A percentile compares a stretch with the other conserved stretches of the same genome.
Evolutionary conservation across 2,888 invertebrate genomes (phyloP).

Genomic region (Agrotis segetum): DNA sequence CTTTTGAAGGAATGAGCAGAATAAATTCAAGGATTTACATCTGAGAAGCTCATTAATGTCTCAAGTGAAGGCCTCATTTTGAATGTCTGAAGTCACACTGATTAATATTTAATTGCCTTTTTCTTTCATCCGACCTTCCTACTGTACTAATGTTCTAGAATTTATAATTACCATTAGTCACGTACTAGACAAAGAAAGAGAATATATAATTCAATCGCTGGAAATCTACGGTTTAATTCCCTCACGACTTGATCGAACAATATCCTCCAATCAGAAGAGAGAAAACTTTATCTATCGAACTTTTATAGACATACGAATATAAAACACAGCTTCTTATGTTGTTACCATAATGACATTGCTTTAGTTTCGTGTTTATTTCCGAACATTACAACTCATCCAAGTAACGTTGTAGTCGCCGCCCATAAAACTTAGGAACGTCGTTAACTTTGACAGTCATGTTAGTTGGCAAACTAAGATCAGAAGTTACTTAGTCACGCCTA

Average conservation of each 20-base stretch:
- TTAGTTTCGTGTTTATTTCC: slow-evolving; percentile 41
- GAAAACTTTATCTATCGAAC: slow-evolving; percentile 30
- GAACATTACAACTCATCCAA: slow-evolving; percentile 50
- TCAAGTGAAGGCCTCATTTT: slow-evolving; percentile 5
- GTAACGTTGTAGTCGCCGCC: slow-evolving; percentile 45
- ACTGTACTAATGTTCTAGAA: background rate
- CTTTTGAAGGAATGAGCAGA: slow-evolving; percentile 17
- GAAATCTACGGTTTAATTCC: slow-evolving; percentile 2
- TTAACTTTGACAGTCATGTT: slow-evolving; percentile 51
- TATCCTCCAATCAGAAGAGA: slow-evolving; percentile 39
- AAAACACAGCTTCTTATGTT: slow-evolving; percentile 41
- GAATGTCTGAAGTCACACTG: slow-evolving; percentile 27
- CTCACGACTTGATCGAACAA: slow-evolving; percentile 12
- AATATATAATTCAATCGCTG: background rate
- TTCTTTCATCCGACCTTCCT: background rate
- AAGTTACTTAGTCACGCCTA: slow-evolving; percentile 45
- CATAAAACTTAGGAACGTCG: slow-evolving; percentile 50
- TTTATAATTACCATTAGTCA: slow-evolving; percentile 3
- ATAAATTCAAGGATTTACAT: slow-evolving; percentile 26
- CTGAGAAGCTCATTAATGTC: slow-evolving; percentile 32
- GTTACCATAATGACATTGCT: slow-evolving; percentile 40
- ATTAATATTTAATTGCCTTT: slow-evolving; percentile 12
- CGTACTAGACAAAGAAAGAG: background rate
- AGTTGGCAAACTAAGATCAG: slow-evolving; percentile 60
- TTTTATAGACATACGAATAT: slow-evolving; percentile 42